Evolutionary conservation across 2,113 vertebrate genomes (phyloP).

Genomic region (Eolophus roseicapilla): DNA sequence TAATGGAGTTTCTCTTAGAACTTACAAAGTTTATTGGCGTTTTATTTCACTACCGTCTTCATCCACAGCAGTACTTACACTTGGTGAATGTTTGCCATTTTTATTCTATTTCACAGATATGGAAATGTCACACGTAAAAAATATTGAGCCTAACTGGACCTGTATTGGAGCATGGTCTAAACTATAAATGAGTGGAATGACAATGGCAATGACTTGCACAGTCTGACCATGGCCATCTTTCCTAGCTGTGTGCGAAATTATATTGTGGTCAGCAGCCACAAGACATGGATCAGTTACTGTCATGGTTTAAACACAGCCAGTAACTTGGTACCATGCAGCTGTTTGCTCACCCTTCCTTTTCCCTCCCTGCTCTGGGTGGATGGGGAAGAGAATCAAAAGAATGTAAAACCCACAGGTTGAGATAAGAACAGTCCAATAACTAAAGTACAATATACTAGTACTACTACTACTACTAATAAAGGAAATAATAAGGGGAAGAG

Average conservation of each 20-base stretch:
- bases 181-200: too few species aligned
- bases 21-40: background rate
- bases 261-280: accelerated
- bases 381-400: background rate
- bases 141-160: background rate
- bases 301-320: background rate
- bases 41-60: background rate
- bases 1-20: background rate
- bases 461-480: background rate
- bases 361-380: background rate
- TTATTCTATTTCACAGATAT: background rate
- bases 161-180: background rate
- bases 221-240: background rate
- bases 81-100: background rate
- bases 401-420: background rate
- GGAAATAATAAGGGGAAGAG: background rate
- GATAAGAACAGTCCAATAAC: background rate
- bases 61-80: background rate
- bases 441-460: background rate
- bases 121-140: background rate
- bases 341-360: background rate
- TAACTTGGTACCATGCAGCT: background rate
- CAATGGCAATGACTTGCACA: background rate
- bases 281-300: background rate
- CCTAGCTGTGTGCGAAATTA: accelerated